Percentiles rank a stretch among this genome's conserved stretches.
Evolutionary conservation across 2,113 vertebrate species (phyloP).

Genomic region (Hucho hucho): DNA sequence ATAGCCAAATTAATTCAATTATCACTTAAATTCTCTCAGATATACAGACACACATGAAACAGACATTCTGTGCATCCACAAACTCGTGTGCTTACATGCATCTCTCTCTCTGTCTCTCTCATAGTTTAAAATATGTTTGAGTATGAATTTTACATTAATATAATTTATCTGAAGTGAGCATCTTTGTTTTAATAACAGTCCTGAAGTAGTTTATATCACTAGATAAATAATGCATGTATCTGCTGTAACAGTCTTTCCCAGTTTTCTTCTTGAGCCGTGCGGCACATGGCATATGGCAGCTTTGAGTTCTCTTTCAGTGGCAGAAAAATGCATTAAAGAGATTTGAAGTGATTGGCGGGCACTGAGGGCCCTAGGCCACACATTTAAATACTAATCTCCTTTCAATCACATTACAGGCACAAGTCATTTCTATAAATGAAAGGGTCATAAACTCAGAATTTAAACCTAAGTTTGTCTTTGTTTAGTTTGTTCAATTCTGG

Average conservation of each 20-base stretch:
- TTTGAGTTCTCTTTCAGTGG: conserved; percentile 18
- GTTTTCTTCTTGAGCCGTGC: conserved; percentile 33
- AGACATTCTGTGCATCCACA: no score
- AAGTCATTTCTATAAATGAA: conserved; percentile 62
- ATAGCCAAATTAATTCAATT: conserved; percentile 45
- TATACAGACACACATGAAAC: no score
- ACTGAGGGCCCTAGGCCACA: conserved; percentile 51
- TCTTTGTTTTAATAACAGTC: conserved; percentile 56
- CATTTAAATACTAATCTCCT: conserved; percentile 62
- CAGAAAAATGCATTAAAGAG: conserved; percentile 45
- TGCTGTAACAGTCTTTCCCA: neutral
- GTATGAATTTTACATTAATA: conserved; percentile 35
- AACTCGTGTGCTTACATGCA: no score
- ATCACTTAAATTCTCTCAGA: conserved; percentile 25
- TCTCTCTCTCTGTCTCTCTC: neutral
- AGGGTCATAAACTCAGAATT: conserved; percentile 46
- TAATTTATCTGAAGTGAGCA: conserved; percentile 41
- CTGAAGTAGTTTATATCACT: conserved; percentile 60
- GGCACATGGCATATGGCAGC: conserved; percentile 4
- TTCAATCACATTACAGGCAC: conserved; percentile 61
- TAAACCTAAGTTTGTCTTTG: neutral
- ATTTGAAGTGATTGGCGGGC: conserved; percentile 49
- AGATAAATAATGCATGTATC: conserved; percentile 53
- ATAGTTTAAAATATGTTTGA: neutral
- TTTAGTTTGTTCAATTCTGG: neutral